Conservation (phyloP, 2,113 vertebrate genomes). For the Hylia prasina region DNA sequence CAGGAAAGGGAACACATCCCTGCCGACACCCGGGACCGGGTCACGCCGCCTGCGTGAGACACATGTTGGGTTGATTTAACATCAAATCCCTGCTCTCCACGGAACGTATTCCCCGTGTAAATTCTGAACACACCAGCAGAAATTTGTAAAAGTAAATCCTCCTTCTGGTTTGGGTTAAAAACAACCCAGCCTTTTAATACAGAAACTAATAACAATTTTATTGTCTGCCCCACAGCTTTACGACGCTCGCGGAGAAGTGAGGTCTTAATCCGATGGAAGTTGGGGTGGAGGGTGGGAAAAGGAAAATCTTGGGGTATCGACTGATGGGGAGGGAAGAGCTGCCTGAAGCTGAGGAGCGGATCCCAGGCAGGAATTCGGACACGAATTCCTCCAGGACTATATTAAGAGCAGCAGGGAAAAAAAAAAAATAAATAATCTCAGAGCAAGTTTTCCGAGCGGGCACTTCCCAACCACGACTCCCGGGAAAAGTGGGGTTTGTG, state of each 20-base stretch:
- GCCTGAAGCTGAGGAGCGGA: neutral
- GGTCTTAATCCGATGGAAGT: neutral
- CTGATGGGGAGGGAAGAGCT: neutral
- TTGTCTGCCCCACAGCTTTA: conserved; percentile 33
- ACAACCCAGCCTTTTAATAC: conserved; percentile 32
- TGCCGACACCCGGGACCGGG: neutral
- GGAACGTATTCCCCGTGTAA: neutral
- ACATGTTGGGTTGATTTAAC: conserved; percentile 31
- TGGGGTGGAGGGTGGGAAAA: neutral
- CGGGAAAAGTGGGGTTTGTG: neutral
- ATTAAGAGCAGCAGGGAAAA: neutral
- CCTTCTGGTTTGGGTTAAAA: conserved; percentile 53
- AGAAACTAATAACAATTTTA: conserved; percentile 43
- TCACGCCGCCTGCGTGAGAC: neutral
- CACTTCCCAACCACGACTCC: neutral
- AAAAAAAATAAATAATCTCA: neutral
- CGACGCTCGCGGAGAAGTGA: neutral
- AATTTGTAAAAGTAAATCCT: conserved; percentile 42
- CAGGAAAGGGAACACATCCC: neutral
- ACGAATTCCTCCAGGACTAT: conserved; percentile 23
- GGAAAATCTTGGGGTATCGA: neutral
- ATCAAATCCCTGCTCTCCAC: neutral
- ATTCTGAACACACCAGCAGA: neutral
- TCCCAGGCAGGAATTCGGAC: neutral
- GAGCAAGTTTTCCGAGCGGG: neutral